Evolutionary conservation across 2,888 invertebrate genomes (phyloP), one percentile per base, ranked within the genome.

Genomic region (Lingula anatina): DNA sequence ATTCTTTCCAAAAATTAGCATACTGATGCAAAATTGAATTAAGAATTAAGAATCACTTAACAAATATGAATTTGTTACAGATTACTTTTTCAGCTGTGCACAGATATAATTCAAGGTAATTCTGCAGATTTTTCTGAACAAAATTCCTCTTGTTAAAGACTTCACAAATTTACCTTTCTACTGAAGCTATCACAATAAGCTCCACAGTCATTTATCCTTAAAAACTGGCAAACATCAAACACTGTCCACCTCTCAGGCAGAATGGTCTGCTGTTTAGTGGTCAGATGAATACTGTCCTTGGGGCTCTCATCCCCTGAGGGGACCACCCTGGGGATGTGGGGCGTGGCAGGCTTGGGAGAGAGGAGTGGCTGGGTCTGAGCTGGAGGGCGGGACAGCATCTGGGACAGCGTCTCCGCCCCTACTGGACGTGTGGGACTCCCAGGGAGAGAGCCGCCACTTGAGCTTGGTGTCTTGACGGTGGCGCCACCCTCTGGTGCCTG

Each of bases 171-270:
- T 66, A 81, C 82, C 71, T 79, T 76, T 66, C 80, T 79, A 54
- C 78, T 79, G 70, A 85, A 84, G 57, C 80, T 81, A 66, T 83
- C 83, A 65, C 82, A 82, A 61, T 83, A 83, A 1, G 82, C 78
- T 38, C 81, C 81, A 71, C 83, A 84, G 73, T 93, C 93, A 74
- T 94, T 94, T 39, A 89, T 86, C 43, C 88, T 84, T 46, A 95
- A 83, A 79, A 94, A 95, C 75, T 89, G 87, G 23, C 88, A 88
- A 7, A 94, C 94, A 72, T 94, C 92, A 59, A 84, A 82, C 0
- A 88, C 83, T 55, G 85, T 87, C 95, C 94, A 94, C 53, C 84
- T 82, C 36, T 82, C 81, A 9, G 87, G 87, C 57, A 81, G 76
- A 41, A 83, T 50, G 15, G 54, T 60, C 51, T 61, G 60, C 47